Percentiles rank a stretch among this genome's conserved stretches.
These are phyloP conservation scores for Tenthredo notha DNA, from an alignment of 2,888 invertebrate genomes.

Conservation along the genomic window DNA sequence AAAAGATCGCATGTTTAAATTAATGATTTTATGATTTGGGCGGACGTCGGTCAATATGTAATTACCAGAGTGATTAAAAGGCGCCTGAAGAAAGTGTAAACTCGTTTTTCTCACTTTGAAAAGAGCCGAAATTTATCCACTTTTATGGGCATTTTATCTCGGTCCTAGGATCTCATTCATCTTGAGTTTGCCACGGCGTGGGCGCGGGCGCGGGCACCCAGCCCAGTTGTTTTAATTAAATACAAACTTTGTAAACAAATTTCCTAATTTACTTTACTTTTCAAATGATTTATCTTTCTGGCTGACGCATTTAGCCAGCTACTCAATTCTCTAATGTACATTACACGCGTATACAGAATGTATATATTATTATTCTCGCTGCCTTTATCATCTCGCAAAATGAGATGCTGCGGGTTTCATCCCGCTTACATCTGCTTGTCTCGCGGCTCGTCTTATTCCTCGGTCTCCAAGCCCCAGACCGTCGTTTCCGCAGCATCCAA, in stretches of 20 bases:
- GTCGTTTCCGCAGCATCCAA: conserved; percentile 32
- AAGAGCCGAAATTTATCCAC: conserved; percentile 38
- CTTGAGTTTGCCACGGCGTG: not conserved
- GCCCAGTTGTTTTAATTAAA: conserved; percentile 39
- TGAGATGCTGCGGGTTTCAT: conserved; percentile 50
- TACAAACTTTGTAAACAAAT: conserved; percentile 41
- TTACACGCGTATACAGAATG: conserved; percentile 12
- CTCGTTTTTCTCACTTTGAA: not conserved
- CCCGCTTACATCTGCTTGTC: conserved; percentile 50
- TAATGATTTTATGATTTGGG: not conserved
- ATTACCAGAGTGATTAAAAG: not conserved
- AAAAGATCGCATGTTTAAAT: not conserved
- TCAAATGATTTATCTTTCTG: conserved; percentile 17
- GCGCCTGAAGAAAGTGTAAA: not conserved
- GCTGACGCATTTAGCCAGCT: conserved; percentile 7
- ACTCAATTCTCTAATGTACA: conserved; percentile 42
- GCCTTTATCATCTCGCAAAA: conserved; percentile 35
- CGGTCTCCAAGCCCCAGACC: conserved; percentile 16
- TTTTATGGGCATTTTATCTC: conserved; percentile 40
- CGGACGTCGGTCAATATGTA: not conserved
- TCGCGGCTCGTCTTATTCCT: conserved; percentile 4
- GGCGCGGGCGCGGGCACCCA: no score
- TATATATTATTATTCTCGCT: not conserved
- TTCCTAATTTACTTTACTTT: conserved; percentile 31
- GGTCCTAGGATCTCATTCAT: conserved; percentile 11